Percentiles rank a stretch among this genome's conserved stretches.
These are phyloP conservation scores for Neotragus moschatus DNA, from an alignment of 2,113 vertebrate genomes.

Conservation along the genomic window DNA sequence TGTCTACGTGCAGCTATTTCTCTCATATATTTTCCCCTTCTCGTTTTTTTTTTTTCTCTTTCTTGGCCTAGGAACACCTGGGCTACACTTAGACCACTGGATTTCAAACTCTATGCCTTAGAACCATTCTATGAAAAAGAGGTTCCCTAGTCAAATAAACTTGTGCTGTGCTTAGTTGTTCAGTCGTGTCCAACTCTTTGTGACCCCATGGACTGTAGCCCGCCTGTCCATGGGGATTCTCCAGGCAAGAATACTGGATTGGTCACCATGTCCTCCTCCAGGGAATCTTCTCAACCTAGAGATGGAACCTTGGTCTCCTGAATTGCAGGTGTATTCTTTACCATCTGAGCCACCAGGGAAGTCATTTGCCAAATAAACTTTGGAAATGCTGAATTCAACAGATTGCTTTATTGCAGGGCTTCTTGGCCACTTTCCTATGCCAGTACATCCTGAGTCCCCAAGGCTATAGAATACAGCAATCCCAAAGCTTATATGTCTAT, in stretches of 20 bases:
- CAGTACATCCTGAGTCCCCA: too few relatives aligned
- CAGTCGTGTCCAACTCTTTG: not conserved
- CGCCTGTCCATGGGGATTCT: not conserved
- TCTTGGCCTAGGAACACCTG: not conserved
- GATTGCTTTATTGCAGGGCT: not conserved
- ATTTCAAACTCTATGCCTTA: not conserved
- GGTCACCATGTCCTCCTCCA: not conserved
- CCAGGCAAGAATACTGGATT: not conserved
- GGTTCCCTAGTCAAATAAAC: not conserved
- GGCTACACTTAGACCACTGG: not conserved
- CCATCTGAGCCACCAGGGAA: not conserved
- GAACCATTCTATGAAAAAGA: not conserved
- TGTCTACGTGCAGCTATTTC: not conserved
- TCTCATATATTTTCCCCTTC: not conserved
- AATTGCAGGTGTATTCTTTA: not conserved
- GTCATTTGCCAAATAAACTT: not conserved
- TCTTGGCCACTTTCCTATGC: not conserved
- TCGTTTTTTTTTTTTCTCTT: not conserved
- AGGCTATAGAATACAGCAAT: not conserved
- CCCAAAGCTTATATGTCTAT: rapidly evolving
- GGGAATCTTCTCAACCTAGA: not conserved
- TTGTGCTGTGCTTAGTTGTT: not conserved
- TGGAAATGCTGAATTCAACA: not conserved
- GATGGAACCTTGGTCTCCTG: not conserved
- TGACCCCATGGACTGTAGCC: not conserved